Base-by-base conservation (phyloP, 2,113 vertebrate genomes). In the Struthio camelus region DNA sequence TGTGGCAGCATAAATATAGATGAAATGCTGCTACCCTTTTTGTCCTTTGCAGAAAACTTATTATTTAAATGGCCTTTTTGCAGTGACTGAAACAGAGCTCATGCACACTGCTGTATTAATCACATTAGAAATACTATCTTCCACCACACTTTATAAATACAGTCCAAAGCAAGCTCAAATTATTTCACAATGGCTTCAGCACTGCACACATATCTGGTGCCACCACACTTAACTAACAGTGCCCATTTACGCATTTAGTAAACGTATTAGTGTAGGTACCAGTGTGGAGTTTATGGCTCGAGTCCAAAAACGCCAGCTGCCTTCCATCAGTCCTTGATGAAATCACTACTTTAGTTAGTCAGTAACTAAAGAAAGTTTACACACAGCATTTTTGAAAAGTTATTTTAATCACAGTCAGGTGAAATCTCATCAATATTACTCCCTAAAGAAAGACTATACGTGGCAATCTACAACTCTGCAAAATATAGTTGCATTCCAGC, bases 91-190 rank as follows among this genome's bases (percentile, higher is more conserved):
- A 32, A 58, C 23, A 3, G 40, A 27, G 79, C 40, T 56, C 50
- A 36, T 4, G 14, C 36, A 10, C 30, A 10, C 46, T 1, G 1
- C 2, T 6, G 3, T 0, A 15, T 1, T 4, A 27, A 3, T 10
- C 62, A 56, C 69, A 7, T 10, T 58, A 4, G 15, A 30, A 28
- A 6, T 22, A 4, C 32, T 30, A 24, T 9, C 27, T 16, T 19
- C 9, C 16, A 28, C 1, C 5, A 32, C 32, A 14, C 30, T 16
- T 20, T 7, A 17, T 0, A 40, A n/a, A 13, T 28, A 6, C 73
- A 30, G 27, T 32, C n/a, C 27, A 34, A 66, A 44, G 34, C 32
- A 17, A 4, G 0, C 1, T 10, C 34, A 3, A 40, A 61, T 34
- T 24, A 9, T 42, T 50, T 46, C 64, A 51, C 24, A 11, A 4